phyloP scores from a whole-genome alignment of 2,113 vertebrate species.

The Erythrocercus mccallii region DNA sequence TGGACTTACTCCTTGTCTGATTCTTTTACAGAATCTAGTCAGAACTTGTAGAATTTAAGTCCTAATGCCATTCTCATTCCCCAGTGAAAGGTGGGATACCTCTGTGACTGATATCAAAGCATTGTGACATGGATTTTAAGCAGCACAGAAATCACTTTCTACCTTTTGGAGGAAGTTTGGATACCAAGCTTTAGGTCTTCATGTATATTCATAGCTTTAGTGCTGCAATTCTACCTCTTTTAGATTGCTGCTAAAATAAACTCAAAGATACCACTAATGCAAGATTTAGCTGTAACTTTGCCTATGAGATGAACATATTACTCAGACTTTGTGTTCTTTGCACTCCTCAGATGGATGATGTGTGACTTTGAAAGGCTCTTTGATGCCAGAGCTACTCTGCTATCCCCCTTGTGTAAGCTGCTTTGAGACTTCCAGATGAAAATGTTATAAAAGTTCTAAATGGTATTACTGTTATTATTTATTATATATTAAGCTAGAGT shows the following conservation, averaged over 20 bases:
- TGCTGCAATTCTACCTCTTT: not conserved
- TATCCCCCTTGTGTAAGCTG: not conserved
- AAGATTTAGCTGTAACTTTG: not conserved
- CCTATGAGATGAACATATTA: not conserved
- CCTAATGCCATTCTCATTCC: not conserved
- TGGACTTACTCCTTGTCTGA: not conserved
- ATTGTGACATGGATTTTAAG: fast-evolving
- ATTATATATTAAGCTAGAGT: conserved; percentile 30
- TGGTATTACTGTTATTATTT: conserved; percentile 22
- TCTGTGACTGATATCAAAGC: not conserved
- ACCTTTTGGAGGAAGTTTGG: not conserved
- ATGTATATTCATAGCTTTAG: fast-evolving
- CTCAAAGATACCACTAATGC: not conserved
- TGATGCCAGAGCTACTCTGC: not conserved
- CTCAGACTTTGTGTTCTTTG: not conserved
- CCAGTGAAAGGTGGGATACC: fast-evolving
- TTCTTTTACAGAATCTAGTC: not conserved
- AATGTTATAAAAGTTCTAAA: conserved; percentile 34
- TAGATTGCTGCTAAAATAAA: not conserved
- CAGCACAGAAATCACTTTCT: not conserved
- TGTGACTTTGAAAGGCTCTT: conserved; percentile 18
- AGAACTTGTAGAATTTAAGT: not conserved
- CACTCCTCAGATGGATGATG: not conserved
- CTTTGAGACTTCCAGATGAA: conserved; percentile 36
- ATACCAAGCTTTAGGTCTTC: not conserved